Conservation (phyloP, 2,797 vertebrate species). For the Enteromius trimaculatus region DNA sequence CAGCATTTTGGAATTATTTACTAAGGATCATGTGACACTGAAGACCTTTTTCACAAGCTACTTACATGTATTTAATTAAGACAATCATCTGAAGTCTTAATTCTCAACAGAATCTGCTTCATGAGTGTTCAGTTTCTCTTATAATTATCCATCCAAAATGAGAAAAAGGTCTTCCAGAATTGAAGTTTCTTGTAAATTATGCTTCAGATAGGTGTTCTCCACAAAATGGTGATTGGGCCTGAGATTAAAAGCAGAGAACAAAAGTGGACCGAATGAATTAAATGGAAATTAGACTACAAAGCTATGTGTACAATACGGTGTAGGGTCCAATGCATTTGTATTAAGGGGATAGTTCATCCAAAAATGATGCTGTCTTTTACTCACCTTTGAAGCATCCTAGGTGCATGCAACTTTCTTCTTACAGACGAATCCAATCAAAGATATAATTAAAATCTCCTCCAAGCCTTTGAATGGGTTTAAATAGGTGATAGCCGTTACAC, state of each 20-base stretch:
- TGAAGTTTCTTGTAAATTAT: conserved; percentile 17
- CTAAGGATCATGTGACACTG: background rate
- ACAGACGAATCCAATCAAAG: no score
- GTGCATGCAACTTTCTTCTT: no score
- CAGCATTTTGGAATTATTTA: background rate
- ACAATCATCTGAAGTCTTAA: conserved; percentile 7
- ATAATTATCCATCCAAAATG: conserved; percentile 18
- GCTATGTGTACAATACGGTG: background rate
- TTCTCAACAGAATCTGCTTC: conserved; percentile 3
- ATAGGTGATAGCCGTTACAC: no score
- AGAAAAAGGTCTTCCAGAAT: conserved; percentile 1
- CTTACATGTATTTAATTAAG: conserved; percentile 19
- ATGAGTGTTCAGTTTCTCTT: conserved; percentile 8
- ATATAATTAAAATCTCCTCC: no score
- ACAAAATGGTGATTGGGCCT: conserved; percentile 10
- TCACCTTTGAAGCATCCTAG: no score
- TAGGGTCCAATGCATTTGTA: background rate
- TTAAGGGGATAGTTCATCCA: background rate
- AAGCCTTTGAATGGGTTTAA: no score
- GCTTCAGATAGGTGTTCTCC: conserved; percentile 5
- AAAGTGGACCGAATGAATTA: background rate
- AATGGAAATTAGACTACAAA: background rate
- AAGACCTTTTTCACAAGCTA: background rate
- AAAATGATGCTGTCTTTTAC: no score
- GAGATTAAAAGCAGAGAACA: conserved; percentile 27